Evolutionary conservation across 2,113 vertebrate genomes (phyloP).

Genomic region (Urocitellus parryii): DNA sequence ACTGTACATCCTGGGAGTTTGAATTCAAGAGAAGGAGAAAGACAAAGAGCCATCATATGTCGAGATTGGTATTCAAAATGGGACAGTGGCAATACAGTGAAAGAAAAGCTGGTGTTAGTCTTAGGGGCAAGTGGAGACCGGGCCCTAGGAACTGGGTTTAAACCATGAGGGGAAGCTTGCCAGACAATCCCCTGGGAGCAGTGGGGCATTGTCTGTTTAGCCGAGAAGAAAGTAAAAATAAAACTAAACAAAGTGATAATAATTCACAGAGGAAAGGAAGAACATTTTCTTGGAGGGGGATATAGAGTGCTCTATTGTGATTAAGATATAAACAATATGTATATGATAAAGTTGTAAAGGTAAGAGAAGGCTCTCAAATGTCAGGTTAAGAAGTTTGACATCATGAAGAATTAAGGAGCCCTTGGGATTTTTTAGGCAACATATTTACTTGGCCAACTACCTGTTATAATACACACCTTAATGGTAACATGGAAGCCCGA

Average conservation of each 20-base stretch:
- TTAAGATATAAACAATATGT: background rate
- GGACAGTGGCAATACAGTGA: background rate
- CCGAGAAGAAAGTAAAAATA: background rate
- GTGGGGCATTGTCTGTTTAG: fast-evolving
- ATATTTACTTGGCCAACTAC: background rate
- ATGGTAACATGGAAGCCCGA: background rate
- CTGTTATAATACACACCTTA: background rate
- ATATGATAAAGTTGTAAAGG: background rate
- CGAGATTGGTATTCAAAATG: background rate
- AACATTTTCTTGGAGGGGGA: background rate
- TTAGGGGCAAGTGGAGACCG: background rate
- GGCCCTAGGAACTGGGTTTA: background rate
- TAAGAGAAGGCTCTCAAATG: background rate
- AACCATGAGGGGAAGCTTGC: background rate
- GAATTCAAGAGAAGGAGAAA: background rate
- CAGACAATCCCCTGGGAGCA: background rate
- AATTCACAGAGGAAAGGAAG: background rate
- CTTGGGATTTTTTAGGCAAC: background rate
- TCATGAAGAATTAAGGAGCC: background rate
- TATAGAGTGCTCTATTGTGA: background rate
- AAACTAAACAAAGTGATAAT: background rate
- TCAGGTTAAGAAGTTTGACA: background rate
- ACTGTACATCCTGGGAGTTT: background rate
- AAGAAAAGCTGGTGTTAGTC: background rate
- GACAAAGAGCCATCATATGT: background rate